Base-by-base conservation (phyloP, 2,888 invertebrate genomes). In the Heliconius sara region DNA sequence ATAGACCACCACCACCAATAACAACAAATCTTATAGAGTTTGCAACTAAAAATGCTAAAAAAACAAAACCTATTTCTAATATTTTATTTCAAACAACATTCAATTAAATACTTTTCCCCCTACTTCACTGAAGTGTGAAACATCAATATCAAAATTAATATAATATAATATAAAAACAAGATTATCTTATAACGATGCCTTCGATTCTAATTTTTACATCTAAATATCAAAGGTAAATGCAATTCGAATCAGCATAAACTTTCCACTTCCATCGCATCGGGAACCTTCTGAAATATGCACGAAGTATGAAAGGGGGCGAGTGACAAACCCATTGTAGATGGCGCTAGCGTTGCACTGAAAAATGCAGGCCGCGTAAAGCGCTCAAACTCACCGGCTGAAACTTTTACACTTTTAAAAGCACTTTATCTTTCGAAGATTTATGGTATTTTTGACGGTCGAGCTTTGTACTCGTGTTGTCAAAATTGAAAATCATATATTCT, bases 361-460 rank as follows among this genome's bases (percentile, higher is more conserved):
- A 81, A 81, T 82, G 76, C 78, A 79, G 63, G 75, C 79, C 77
- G 65, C 82, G 74, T 57, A 68, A 52, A 67, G 74, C 74, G 66
- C 67, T 78, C 67, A 68, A 81, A 82, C 65, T 80, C 79, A 84
- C 78, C 78, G 84, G 84, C 85, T 86, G 81, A 87, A 89, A 89
- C 85, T 89, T 89, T 86, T 83, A 85, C 86, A 85, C 86, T 86
- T 83, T 84, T 79, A 82, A 80, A 84, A 84, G 79, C 84, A 87
- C 87, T 88, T 88, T 88, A 87, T 87, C 86, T 88, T 85, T 78
- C 81, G 82, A 84, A 88, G 87, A 89, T 91, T 91, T 90, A 89
- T 87, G 86, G 82, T 80, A 85, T 87, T 88, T 89, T 87, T 87
- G 85, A 82, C 79, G 80, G 83, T 83, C 82, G 83, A 85, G 82